Percentiles rank a stretch among this genome's conserved stretches.
Conservation (phyloP, 2,888 invertebrate species). For the Pantelozetes paolii region DNA sequence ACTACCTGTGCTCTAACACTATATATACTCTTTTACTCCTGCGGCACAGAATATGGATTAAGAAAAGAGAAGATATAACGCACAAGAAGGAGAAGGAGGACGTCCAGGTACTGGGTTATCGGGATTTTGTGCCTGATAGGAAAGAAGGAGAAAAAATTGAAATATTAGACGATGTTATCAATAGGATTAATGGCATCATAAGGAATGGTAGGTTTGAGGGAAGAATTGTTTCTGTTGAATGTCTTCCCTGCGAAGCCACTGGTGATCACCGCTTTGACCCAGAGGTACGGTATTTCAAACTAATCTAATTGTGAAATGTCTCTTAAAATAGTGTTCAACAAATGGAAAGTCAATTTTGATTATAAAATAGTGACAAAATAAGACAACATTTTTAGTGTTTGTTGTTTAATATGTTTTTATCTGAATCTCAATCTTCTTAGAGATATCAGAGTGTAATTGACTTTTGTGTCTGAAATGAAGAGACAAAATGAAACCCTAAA, state of each 20-base stretch:
- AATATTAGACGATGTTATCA: conserved; percentile 34
- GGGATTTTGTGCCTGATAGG: conserved; percentile 28
- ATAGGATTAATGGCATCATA: conserved; percentile 29
- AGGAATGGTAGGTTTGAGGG: conserved; percentile 34
- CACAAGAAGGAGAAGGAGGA: conserved; percentile 26
- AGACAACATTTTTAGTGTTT: no score
- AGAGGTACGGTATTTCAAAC: not conserved
- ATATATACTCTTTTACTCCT: not conserved
- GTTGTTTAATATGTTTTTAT: no score
- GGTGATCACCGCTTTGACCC: conserved; percentile 21
- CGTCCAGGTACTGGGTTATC: conserved; percentile 36
- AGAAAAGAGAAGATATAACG: conserved; percentile 9
- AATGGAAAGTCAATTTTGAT: no score
- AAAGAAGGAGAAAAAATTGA: conserved; percentile 30
- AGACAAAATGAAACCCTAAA: not conserved
- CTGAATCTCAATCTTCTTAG: no score
- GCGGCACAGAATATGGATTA: conserved; percentile 38
- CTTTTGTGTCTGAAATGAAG: not conserved
- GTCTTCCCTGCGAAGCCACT: conserved; percentile 35
- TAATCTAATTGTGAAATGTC: no score
- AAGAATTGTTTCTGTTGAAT: conserved; percentile 36
- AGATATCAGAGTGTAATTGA: not conserved
- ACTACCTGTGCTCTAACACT: not conserved
- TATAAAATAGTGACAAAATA: no score
- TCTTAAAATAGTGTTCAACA: no score